Evolutionary conservation across 2,113 vertebrate genomes (phyloP).

Genomic region (Leiothrix lutea): DNA sequence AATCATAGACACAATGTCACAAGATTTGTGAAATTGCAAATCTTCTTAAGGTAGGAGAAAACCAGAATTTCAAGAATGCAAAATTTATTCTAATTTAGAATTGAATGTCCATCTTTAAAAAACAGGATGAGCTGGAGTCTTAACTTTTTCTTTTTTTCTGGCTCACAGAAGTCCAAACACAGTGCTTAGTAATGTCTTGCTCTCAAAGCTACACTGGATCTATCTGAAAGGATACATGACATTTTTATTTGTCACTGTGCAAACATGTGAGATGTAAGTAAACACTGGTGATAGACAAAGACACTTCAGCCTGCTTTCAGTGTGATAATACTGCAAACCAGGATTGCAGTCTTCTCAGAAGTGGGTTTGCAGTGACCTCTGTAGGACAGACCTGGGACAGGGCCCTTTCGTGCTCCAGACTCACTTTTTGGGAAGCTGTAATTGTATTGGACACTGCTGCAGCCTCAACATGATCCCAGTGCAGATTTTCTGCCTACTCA

Average conservation of each 20-base stretch:
- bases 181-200: background rate
- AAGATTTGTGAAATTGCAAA: background rate
- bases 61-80: background rate
- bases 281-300: background rate
- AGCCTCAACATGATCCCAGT: background rate
- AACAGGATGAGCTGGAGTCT: background rate
- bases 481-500: background rate
- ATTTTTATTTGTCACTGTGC: background rate
- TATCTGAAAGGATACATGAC: background rate
- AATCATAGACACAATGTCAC: background rate
- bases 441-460: background rate
- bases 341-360: background rate
- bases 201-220: background rate
- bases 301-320: background rate
- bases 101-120: background rate
- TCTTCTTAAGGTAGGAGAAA: background rate
- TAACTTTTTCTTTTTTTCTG: background rate
- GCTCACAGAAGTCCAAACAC: background rate
- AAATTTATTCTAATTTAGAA: background rate
- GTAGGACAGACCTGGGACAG: background rate
- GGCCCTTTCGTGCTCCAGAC: background rate
- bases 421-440: background rate
- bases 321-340: fast-evolving
- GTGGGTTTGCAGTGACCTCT: constrained; percentile 48
- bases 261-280: background rate